phyloP scores from a whole-genome alignment of 2,888 invertebrate genomes.

The Raillietiella orientalis region DNA sequence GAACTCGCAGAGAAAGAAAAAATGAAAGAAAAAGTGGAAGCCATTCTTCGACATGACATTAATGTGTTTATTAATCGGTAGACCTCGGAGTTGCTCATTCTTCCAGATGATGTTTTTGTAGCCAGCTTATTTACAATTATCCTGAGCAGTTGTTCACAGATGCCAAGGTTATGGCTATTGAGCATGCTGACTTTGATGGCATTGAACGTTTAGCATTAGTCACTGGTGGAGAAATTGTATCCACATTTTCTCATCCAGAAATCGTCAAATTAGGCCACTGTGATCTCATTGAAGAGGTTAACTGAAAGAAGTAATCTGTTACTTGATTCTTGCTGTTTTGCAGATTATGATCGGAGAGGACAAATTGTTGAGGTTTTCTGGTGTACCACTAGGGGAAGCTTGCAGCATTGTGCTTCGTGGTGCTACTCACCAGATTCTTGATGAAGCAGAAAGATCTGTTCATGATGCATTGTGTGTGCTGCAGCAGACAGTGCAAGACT shows the following conservation, averaged over 20 bases:
- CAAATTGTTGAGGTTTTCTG: slow-evolving; percentile 66
- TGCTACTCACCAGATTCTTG: slow-evolving; percentile 89
- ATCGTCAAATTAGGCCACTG: slow-evolving; percentile 73
- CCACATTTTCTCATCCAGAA: slow-evolving; percentile 84
- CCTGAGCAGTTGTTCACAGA: slow-evolving; percentile 98
- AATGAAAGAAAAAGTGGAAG: slow-evolving; percentile 96
- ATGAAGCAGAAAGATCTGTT: slow-evolving; percentile 89
- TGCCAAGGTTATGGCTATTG: slow-evolving; percentile 93
- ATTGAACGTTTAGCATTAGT: slow-evolving; percentile 89
- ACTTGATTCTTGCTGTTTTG: not conserved
- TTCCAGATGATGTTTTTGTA: slow-evolving; percentile 10
- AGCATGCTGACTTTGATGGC: slow-evolving; percentile 98
- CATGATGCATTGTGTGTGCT: slow-evolving; percentile 96
- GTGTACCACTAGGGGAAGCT: slow-evolving; percentile 77
- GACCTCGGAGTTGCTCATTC: slow-evolving; percentile 2
- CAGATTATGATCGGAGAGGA: slow-evolving; percentile 92
- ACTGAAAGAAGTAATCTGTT: slow-evolving; percentile 5
- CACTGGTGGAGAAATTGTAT: slow-evolving; percentile 90
- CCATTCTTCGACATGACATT: slow-evolving; percentile 71
- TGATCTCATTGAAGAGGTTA: slow-evolving; percentile 66
- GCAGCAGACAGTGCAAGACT: slow-evolving; percentile 74
- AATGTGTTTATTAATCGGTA: slow-evolving; percentile 90
- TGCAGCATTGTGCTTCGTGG: slow-evolving; percentile 90
- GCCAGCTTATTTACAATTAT: slow-evolving; percentile 97
- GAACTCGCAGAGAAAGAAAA: slow-evolving; percentile 96